phyloP scores from a whole-genome alignment of 92 coral and sea anemone genomes.

The Hydrozoanthus gracilis region DNA sequence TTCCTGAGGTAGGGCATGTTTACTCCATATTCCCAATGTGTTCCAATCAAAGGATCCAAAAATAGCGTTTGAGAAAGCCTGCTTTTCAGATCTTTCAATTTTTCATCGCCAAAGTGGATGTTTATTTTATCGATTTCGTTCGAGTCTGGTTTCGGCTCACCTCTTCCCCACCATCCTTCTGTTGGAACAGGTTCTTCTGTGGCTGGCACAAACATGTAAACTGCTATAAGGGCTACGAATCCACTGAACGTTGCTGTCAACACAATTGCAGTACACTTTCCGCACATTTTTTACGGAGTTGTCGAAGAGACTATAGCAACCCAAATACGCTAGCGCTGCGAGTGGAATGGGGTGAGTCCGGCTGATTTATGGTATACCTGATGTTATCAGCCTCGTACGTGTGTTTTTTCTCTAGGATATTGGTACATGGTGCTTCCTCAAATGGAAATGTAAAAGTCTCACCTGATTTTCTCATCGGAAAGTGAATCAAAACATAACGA shows the following conservation, averaged over 20 bases:
- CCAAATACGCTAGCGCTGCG: neutral
- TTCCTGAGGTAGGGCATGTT: slow-evolving; percentile 70
- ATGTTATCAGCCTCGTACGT: too few species aligned
- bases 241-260: neutral
- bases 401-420: too few species aligned
- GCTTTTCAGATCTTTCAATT: slow-evolving; percentile 69
- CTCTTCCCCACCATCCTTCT: slow-evolving; percentile 90
- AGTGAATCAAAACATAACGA: too few species aligned
- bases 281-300: neutral
- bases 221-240: neutral
- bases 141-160: slow-evolving; percentile 51
- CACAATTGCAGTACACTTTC: neutral
- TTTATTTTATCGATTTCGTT: slow-evolving; percentile 57
- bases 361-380: too few species aligned
- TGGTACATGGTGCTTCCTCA: too few species aligned
- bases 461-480: too few species aligned
- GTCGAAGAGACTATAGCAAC: neutral
- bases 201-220: neutral
- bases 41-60: slow-evolving; percentile 76
- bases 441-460: too few species aligned
- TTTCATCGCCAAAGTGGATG: slow-evolving; percentile 60
- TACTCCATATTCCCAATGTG: slow-evolving; percentile 89
- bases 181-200: slow-evolving; percentile 3
- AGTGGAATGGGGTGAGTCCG: too few species aligned
- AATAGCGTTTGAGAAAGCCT: slow-evolving; percentile 79